phyloP scores from a whole-genome alignment of 2,888 invertebrate species.

The Salpingus planirostris region DNA sequence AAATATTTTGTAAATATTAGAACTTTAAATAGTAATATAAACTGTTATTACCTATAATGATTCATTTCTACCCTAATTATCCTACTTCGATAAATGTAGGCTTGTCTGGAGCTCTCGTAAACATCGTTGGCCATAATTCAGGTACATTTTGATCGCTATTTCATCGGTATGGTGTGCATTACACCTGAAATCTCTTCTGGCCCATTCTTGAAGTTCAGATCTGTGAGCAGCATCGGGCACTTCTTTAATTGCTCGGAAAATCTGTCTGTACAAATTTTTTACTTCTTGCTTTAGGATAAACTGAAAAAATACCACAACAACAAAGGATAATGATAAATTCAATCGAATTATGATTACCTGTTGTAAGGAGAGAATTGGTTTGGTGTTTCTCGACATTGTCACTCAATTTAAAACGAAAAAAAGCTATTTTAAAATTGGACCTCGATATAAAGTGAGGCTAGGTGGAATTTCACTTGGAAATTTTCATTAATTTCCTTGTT shows the following conservation, averaged over 20 bases:
- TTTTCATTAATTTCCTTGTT: too few relatives aligned
- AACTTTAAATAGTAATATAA: too few relatives aligned
- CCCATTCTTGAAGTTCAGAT: slow-evolving; percentile 63
- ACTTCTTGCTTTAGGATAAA: slow-evolving; percentile 75
- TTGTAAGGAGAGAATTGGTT: slow-evolving; percentile 47
- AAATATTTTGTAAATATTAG: too few relatives aligned
- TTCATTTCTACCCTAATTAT: slow-evolving; percentile 1
- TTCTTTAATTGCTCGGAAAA: slow-evolving; percentile 57
- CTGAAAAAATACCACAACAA: slow-evolving; percentile 43
- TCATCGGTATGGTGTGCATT: slow-evolving; percentile 66
- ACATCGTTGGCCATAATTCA: slow-evolving; percentile 62
- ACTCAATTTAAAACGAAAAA: too few relatives aligned
- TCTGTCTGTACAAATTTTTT: slow-evolving; percentile 62
- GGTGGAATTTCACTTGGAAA: too few relatives aligned
- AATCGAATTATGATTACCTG: slow-evolving; percentile 44
- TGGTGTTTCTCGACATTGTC: slow-evolving; percentile 14
- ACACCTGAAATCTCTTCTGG: slow-evolving; percentile 60
- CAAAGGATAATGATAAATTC: neutral
- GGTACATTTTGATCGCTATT: slow-evolving; percentile 59
- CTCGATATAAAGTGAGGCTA: too few relatives aligned
- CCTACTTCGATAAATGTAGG: slow-evolving; percentile 50
- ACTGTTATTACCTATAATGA: too few relatives aligned
- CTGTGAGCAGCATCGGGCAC: slow-evolving; percentile 57
- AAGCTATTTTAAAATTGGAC: too few relatives aligned
- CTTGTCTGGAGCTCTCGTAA: slow-evolving; percentile 59